phyloP scores from a whole-genome alignment of 1,140 invertebrate species.

The Pachypeltis micranthus region DNA sequence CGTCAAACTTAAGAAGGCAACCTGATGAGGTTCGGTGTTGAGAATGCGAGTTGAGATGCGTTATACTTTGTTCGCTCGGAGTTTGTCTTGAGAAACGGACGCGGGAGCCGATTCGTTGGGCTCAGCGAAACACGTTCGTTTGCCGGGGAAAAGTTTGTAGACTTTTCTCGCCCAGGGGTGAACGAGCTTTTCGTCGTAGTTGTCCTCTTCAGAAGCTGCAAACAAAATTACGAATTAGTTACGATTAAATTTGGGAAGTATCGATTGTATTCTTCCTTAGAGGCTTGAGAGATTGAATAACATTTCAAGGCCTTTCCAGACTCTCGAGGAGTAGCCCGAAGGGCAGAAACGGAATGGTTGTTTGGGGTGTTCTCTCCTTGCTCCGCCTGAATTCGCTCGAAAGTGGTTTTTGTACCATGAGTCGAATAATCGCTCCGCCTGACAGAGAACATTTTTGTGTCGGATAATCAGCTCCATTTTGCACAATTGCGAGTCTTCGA shows the following conservation, averaged over 20 bases:
- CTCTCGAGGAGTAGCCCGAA: no score
- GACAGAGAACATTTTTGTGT: no score
- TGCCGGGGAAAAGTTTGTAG: constrained; percentile 42
- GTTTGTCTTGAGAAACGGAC: constrained; percentile 3
- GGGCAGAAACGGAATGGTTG: no score
- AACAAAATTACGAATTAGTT: neutral
- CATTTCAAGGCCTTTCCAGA: neutral
- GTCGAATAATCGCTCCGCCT: no score
- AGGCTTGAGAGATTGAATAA: neutral
- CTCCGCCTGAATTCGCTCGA: neutral
- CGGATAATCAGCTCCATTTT: no score
- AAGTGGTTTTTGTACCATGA: neutral
- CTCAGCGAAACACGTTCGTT: constrained; percentile 21
- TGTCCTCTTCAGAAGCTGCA: constrained; percentile 43
- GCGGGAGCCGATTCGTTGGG: neutral
- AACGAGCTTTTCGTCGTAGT: constrained; percentile 52
- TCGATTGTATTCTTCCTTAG: neutral
- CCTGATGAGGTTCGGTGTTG: no score
- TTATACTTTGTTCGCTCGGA: constrained; percentile 8
- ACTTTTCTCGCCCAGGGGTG: constrained; percentile 49
- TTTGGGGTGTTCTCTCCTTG: no score
- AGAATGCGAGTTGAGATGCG: no score
- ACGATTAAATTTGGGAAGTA: neutral
- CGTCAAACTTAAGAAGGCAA: no score
- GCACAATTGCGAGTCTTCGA: no score